Percentiles rank a stretch among this genome's conserved stretches.
These are phyloP conservation scores for Ptiloglossa arizonensis DNA, from an alignment of 1,140 invertebrate genomes.

Conservation along the genomic window DNA sequence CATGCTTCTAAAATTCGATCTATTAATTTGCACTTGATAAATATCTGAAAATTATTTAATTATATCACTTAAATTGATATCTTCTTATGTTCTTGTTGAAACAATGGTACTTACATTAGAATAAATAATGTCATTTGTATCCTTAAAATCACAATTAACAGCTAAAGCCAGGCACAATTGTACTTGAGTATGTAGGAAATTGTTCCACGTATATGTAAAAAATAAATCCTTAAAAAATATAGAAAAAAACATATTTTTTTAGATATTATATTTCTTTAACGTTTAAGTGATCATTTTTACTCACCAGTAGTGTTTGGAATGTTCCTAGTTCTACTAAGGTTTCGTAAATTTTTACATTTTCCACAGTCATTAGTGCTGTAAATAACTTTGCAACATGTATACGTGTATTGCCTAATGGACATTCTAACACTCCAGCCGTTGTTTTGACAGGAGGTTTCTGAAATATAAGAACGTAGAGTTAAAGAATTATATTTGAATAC, in stretches of 20 bases:
- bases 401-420: slow-evolving; percentile 89
- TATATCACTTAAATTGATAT: slow-evolving; percentile 12
- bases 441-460: slow-evolving; percentile 85
- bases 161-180: slow-evolving; percentile 88
- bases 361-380: slow-evolving; percentile 86
- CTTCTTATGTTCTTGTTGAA: slow-evolving; percentile 16
- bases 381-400: slow-evolving; percentile 89
- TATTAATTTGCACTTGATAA: slow-evolving; percentile 86
- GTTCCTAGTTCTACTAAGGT: slow-evolving; percentile 83
- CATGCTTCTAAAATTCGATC: slow-evolving; percentile 86
- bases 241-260: slow-evolving; percentile 21
- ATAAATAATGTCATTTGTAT: slow-evolving; percentile 80
- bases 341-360: slow-evolving; percentile 84
- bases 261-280: not conserved
- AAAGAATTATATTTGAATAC: slow-evolving; percentile 8
- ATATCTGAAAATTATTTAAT: slow-evolving; percentile 83
- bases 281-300: slow-evolving; percentile 49
- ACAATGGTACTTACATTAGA: slow-evolving; percentile 80
- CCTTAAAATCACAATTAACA: slow-evolving; percentile 80
- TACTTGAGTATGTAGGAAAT: slow-evolving; percentile 94
- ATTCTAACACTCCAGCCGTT: slow-evolving; percentile 85
- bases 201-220: slow-evolving; percentile 93
- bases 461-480: slow-evolving; percentile 37
- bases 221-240: slow-evolving; percentile 87
- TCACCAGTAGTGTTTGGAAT: slow-evolving; percentile 85